Base-by-base conservation (phyloP, 2,888 invertebrate genomes). In the Caenorhabditis drosophilae region DNA sequence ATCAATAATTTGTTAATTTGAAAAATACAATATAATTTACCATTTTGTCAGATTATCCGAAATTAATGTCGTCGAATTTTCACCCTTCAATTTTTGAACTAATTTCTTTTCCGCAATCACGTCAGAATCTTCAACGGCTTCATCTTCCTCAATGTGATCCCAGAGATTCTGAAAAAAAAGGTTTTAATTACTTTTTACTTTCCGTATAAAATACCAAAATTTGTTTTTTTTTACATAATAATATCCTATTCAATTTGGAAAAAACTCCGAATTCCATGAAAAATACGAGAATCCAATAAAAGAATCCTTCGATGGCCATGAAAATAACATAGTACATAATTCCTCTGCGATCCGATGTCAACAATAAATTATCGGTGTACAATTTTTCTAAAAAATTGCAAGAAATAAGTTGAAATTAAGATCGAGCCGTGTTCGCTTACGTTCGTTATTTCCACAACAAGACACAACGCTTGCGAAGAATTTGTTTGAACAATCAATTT, bases 121-220 rank as follows among this genome's bases (percentile, higher is more conserved):
- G 47, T 79, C 77, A 2, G 73, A 73, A 45, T 79, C 79, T 53
- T 70, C 75, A n/a, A 68, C 61, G 4, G n/a, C 12, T 4, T n/a
- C 16, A 12, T 35, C 50, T 36, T 55, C 48, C 12, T 49, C 58
- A 6, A n/a, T 25, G 25, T 57, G 57, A 47, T 58, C 58, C 64
- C 64, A 64, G 0, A 64, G 0, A 12, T 35, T 15, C 18, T 47
- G 12, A 11, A 46, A n/a, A n/a, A n/a, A n/a, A n/a, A n/a, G n/a
- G n/a, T 40, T 11, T 20, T 45, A 9, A 31, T 31, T 6, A 31
- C 6, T 31, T 31, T 38, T 6, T 6, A n/a, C n/a, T 38, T 38
- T 38, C 6, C 38, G 18, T 38, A 6, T 38, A 11, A 22, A 23
- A 25, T 4, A 44, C 23, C 44, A 6, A 4, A 9, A 23, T 22